Evolutionary conservation across 2,797 vertebrate species (phyloP).

Genomic region (Phataginus tetradactyla): DNA sequence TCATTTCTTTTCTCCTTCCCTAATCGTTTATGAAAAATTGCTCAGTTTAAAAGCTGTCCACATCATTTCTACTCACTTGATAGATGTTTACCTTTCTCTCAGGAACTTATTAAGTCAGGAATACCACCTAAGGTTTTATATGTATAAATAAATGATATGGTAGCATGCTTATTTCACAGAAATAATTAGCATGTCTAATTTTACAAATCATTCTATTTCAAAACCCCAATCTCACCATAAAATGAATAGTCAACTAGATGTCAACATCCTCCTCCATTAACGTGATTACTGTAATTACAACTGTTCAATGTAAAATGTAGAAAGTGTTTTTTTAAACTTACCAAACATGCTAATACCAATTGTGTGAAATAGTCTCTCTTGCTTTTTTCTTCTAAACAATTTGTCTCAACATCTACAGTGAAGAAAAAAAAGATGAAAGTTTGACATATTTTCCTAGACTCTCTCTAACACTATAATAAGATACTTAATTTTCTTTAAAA

Average conservation of each 20-base stretch:
- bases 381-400: constrained; percentile 97
- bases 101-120: constrained; percentile 51
- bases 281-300: constrained; percentile 49
- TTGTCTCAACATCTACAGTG: constrained; percentile 96
- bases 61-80: constrained; percentile 57
- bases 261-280: constrained; percentile 52
- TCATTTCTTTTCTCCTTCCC: not conserved
- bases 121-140: constrained; percentile 39
- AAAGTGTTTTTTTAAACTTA: constrained; percentile 86
- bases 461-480: not conserved
- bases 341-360: constrained; percentile 97
- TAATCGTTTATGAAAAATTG: constrained; percentile 10
- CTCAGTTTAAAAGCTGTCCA: constrained; percentile 49
- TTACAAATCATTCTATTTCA: constrained; percentile 56
- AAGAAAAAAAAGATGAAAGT: constrained; percentile 38
- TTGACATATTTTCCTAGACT: constrained; percentile 48
- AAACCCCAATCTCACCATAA: constrained; percentile 62
- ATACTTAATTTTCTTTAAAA: constrained; percentile 37
- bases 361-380: constrained; percentile 98
- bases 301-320: constrained; percentile 47
- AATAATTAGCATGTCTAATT: constrained; percentile 37
- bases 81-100: constrained; percentile 53
- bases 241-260: constrained; percentile 29
- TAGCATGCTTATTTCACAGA: constrained; percentile 47
- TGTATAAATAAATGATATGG: constrained; percentile 1